A percentile compares a stretch with the other conserved stretches of the same genome.
Conservation (phyloP, 1,140 invertebrate species). For the Drosophila guanche region DNA sequence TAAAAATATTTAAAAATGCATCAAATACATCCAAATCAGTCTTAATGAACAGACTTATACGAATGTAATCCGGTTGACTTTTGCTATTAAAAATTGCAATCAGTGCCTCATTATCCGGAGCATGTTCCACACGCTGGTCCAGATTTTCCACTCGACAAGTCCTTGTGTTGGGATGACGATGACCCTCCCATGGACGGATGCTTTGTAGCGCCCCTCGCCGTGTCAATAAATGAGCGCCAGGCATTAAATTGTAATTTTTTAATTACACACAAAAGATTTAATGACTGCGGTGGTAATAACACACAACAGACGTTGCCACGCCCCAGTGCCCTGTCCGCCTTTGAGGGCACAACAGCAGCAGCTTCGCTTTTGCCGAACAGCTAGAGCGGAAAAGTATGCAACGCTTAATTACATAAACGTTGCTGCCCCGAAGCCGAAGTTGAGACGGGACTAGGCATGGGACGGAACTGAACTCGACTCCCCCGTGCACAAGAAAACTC, state of each 20-base stretch:
- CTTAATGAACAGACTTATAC: constrained; percentile 5
- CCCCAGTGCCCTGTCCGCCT: constrained; percentile 3
- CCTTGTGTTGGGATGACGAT: background rate
- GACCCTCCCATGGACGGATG: background rate
- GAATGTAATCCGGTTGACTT: constrained; percentile 19
- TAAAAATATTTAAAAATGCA: no score
- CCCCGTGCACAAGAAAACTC: background rate
- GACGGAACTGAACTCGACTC: background rate
- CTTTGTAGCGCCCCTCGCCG: constrained; percentile 16
- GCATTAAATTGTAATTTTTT: constrained; percentile 81
- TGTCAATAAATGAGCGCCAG: constrained; percentile 72
- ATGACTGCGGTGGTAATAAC: constrained; percentile 72
- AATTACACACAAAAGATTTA: constrained; percentile 80
- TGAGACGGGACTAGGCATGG: constrained; percentile 5
- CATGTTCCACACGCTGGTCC: constrained; percentile 21
- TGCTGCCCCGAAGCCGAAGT: constrained; percentile 15
- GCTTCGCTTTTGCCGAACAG: no score
- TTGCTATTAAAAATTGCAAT: constrained; percentile 28
- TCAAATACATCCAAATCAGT: no score
- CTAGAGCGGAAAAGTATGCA: constrained; percentile 54
- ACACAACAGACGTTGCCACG: constrained; percentile 58
- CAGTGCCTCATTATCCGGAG: constrained; percentile 21
- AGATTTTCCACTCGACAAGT: constrained; percentile 23
- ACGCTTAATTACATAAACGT: constrained; percentile 75
- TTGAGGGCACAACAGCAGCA: no score